Percentiles rank a stretch among this genome's conserved stretches.
Conservation (phyloP, 1,140 invertebrate species). For the Drosophila ananassae region DNA sequence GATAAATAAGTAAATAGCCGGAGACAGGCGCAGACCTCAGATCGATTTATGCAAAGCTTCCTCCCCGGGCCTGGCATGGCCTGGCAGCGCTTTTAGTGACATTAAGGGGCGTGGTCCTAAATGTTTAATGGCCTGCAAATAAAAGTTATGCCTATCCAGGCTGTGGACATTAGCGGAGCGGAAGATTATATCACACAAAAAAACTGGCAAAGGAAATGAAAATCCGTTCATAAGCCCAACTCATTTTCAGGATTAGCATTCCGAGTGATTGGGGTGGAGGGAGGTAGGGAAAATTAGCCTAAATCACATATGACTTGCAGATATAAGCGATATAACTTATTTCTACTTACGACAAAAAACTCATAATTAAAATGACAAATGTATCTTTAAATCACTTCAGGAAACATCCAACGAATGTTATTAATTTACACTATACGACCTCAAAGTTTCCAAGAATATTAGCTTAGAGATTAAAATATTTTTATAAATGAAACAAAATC, state of each 20-base stretch:
- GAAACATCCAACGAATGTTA: neutral
- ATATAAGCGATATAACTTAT: neutral
- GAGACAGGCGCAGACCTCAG: slow-evolving; percentile 53
- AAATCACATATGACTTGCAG: slow-evolving; percentile 38
- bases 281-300: slow-evolving; percentile 25
- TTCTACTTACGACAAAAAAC: neutral
- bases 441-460: slow-evolving; percentile 9
- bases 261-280: neutral
- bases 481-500: slow-evolving; percentile 10
- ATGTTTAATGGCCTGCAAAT: slow-evolving; percentile 64
- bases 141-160: slow-evolving; percentile 49
- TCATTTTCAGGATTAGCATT: slow-evolving; percentile 17
- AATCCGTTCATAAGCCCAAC: slow-evolving; percentile 43
- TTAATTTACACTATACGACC: slow-evolving; percentile 10
- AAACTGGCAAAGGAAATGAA: slow-evolving; percentile 38
- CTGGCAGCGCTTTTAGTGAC: slow-evolving; percentile 64
- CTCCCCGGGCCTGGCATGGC: too few relatives aligned
- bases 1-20: slow-evolving; percentile 78
- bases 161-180: slow-evolving; percentile 56
- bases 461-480: slow-evolving; percentile 24
- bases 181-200: slow-evolving; percentile 39
- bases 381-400: neutral
- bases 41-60: slow-evolving; percentile 71
- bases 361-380: slow-evolving; percentile 4
- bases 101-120: slow-evolving; percentile 68